Evolutionary conservation across 2,888 invertebrate species (phyloP), one percentile per base, ranked within the genome.

Genomic region (Alviniconcha strummeri): DNA sequence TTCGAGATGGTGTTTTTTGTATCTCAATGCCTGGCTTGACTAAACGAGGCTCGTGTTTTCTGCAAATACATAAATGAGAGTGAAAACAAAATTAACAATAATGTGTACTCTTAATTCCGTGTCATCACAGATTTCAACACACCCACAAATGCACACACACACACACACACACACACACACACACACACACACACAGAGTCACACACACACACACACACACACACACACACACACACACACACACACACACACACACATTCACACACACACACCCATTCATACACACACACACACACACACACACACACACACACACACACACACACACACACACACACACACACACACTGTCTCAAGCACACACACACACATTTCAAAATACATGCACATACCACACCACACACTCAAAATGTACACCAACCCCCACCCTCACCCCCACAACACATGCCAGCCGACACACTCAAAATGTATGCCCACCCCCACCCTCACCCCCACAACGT

Each of bases 1-100:
- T 88, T 85, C 91, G 87, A 17, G 87, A 86, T 74, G 88, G 89
- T 77, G 88, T 89, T 54, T 82, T 67, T 64, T 88, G 88, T 9
- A 91, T 88, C 83, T 90, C 89, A 56, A 91, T 86, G 80, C 86
- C 84, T 52, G 90, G 90, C 82, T 90, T 91, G 6, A 83, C 79
- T 36, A 88, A 36, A 11, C 87, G 87, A 54, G 87, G 79, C n/a
- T 87, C 86, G 54, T 88, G 88, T 84, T 90, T 90, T 83, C 91
- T 90, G 85, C 7, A 89, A 85, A 19, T 54, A 75, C 54, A 85
- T 79, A 76, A 54, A 80, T 60, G 60, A 56, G 5, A 79, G 13
- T 19, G 15, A 78, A 78, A 7, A 17, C 17, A 36, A 36, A 36
- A 36, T 36, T 36, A 36, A 36, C 36, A 36, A 36, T 36, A 36